Evolutionary conservation across 2,113 vertebrate species (phyloP).

Genomic region (Nothoprocta pentlandii): DNA sequence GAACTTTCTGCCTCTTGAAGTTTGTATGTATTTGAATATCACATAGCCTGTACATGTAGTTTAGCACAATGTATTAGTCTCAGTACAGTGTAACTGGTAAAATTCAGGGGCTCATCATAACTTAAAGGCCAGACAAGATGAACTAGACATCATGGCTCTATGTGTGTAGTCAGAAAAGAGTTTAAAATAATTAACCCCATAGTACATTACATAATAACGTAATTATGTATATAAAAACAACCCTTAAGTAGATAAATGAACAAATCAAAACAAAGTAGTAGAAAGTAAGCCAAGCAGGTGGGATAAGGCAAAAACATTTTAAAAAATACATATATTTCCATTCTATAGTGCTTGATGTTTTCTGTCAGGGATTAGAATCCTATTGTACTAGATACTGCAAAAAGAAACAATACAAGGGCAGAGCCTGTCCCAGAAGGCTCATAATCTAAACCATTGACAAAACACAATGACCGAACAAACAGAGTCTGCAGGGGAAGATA

Average conservation of each 20-base stretch:
- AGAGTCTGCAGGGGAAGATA: background rate
- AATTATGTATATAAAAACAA: background rate
- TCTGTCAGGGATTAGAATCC: background rate
- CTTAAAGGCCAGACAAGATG: background rate
- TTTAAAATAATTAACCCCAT: background rate
- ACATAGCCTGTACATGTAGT: background rate
- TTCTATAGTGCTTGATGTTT: background rate
- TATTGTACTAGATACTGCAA: background rate
- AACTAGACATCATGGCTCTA: background rate
- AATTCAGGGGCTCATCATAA: background rate
- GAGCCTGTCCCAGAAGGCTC: background rate
- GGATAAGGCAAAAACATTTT: background rate
- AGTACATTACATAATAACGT: background rate
- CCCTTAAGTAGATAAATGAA: background rate
- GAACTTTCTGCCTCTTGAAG: background rate
- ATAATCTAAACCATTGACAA: background rate
- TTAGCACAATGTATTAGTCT: background rate
- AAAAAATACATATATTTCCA: background rate
- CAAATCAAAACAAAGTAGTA: background rate
- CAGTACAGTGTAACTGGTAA: background rate
- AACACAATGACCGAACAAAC: background rate
- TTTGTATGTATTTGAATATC: background rate
- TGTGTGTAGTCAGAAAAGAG: background rate
- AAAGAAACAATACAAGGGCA: background rate
- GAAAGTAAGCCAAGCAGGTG: background rate